phyloP scores from a whole-genome alignment of 1,140 invertebrate genomes.

The Steinernema khuongi region DNA sequence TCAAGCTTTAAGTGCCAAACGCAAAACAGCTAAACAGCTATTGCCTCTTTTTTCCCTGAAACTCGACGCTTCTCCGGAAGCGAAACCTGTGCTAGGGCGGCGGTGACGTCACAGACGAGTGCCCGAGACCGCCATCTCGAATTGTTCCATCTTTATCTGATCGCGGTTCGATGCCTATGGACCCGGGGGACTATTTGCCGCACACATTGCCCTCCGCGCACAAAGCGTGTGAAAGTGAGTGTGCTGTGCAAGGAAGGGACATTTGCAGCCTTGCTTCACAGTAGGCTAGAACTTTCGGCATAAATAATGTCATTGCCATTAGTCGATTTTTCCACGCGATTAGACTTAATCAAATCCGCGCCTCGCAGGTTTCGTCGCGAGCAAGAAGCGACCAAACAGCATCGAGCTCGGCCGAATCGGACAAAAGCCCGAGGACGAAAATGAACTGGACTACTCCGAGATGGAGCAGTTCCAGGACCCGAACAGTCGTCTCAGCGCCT shows the following conservation, averaged over 20 bases:
- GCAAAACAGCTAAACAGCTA: too few species aligned
- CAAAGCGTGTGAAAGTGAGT: not conserved
- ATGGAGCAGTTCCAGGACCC: slow-evolving; percentile 7
- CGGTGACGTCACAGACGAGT: slow-evolving; percentile 8
- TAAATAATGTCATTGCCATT: not conserved
- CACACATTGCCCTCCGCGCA: not conserved
- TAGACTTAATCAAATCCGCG: not conserved
- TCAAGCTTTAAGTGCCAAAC: too few species aligned
- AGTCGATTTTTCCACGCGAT: not conserved
- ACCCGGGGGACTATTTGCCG: slow-evolving; percentile 8
- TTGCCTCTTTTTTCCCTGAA: too few species aligned
- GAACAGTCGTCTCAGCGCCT: not conserved
- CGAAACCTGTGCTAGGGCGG: not conserved
- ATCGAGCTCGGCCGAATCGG: not conserved
- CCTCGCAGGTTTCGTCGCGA: not conserved
- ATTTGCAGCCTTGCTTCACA: not conserved
- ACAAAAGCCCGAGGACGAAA: not conserved
- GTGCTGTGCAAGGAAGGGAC: not conserved
- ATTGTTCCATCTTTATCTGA: slow-evolving; percentile 13
- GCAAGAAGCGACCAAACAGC: not conserved
- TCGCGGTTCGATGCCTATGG: not conserved
- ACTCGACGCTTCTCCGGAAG: too few species aligned
- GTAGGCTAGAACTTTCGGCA: not conserved
- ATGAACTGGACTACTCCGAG: not conserved
- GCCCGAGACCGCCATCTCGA: slow-evolving; percentile 1